Percentiles rank a stretch among this genome's conserved stretches.
phyloP scores from a whole-genome alignment of 2,797 vertebrate species.

The Tadarida brasiliensis region DNA sequence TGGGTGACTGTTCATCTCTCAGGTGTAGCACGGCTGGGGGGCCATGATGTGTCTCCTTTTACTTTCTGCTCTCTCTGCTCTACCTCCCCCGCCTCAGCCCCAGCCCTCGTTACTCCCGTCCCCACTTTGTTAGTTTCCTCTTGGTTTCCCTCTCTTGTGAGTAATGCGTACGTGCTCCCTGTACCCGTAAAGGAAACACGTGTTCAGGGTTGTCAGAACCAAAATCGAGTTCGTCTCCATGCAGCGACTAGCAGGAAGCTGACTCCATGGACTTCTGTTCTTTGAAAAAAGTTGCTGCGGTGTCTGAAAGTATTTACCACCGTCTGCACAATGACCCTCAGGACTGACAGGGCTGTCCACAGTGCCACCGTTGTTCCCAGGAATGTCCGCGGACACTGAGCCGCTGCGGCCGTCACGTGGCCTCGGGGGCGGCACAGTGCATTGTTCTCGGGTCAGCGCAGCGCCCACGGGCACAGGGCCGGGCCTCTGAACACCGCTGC shows the following conservation, averaged over 20 bases:
- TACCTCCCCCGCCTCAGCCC: neutral
- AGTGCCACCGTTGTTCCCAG: slow-evolving; percentile 29
- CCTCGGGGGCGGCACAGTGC: slow-evolving; percentile 39
- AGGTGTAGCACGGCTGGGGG: no score
- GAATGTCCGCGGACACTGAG: slow-evolving; percentile 50
- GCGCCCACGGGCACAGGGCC: neutral
- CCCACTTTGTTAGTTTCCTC: neutral
- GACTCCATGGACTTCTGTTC: neutral
- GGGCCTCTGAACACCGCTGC: neutral
- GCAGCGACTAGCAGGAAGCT: neutral
- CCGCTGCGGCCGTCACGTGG: slow-evolving; percentile 35
- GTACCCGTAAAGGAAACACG: neutral
- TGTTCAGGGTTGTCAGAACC: neutral
- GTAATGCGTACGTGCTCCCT: neutral
- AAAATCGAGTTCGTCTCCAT: neutral
- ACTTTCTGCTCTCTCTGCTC: neutral
- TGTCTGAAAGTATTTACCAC: neutral
- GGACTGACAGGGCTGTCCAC: neutral
- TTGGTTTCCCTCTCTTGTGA: neutral
- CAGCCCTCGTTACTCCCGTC: neutral
- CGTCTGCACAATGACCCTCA: neutral
- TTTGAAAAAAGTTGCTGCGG: neutral
- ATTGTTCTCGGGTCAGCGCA: neutral
- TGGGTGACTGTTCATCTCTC: neutral
- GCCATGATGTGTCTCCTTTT: neutral